These are phyloP conservation scores for Taxidea taxus DNA, from an alignment of 2,113 vertebrate species.

Conservation along the genomic window DNA sequence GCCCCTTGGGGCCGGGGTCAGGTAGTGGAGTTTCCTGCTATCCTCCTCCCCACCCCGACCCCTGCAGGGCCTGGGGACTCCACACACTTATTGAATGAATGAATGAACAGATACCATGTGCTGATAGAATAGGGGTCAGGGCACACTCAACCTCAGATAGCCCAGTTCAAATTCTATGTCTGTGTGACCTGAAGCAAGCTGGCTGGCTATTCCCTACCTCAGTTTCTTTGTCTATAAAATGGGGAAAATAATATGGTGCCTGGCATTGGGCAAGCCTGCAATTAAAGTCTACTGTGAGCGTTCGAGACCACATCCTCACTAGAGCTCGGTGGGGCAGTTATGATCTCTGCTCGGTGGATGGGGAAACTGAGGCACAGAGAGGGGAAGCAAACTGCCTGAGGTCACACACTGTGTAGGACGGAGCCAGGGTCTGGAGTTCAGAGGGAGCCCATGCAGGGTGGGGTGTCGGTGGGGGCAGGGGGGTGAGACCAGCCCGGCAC, in stretches of 20 bases:
- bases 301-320: rapidly evolving
- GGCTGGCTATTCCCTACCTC: not conserved
- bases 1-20: not conserved
- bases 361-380: not conserved
- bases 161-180: rapidly evolving
- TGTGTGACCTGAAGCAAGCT: not conserved
- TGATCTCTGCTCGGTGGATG: not conserved
- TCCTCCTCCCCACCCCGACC: no score
- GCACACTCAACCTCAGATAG: rapidly evolving
- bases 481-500: rapidly evolving
- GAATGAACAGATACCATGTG: not conserved
- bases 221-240: not conserved
- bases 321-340: rapidly evolving
- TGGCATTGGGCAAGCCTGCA: rapidly evolving
- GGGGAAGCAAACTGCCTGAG: rapidly evolving
- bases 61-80: not conserved
- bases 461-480: rapidly evolving
- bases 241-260: rapidly evolving
- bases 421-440: no score
- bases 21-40: not conserved
- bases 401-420: rapidly evolving
- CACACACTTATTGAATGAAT: no score
- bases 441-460: no score
- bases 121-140: not conserved
- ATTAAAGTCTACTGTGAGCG: rapidly evolving